Base-by-base conservation (phyloP, 37 sponge, comb jelly and placozoan genomes). In the Hormiphora californensis region DNA sequence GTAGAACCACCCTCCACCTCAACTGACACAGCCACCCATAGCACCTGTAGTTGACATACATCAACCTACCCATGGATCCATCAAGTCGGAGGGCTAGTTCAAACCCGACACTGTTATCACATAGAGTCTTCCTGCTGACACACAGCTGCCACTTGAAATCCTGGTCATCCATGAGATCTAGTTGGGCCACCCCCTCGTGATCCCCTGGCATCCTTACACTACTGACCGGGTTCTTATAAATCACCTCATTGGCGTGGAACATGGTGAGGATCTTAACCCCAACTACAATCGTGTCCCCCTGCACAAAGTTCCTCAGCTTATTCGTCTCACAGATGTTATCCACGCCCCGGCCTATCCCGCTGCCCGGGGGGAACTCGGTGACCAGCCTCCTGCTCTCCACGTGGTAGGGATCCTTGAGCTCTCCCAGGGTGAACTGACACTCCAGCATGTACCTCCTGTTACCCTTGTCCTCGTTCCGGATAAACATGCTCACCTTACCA, bases 21-120 rank as follows among this genome's bases (percentile, higher is more conserved):
- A 65, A 19, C 28, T 65, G 67, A 65, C 67, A 65, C 8, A 65
- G 34, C 67, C 67, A 65, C 37, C 67, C 67, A 34, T 65, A 65
- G 35, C 67, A 65, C 37, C 67, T 65, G 67, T 65, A 65, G 67
- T 65, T 65, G 11, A 65, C 67, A 33, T 65, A 65, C 67, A 65
- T 65, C 37, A 65, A 33, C 37, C 67, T 30, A 38, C 67, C 67
- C 67, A 65, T 65, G 7, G 67, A 65, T 35, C 67, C 67, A 2
- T 65, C 67, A 3, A 65, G 67, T 5, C 67, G 34, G 8, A 65
- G 67, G 9, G 67, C 67, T 17, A 65, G 34, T 38, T 65, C 67
- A 65, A 32, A 65, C 67, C 38, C 67, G 11, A 36, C 38, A 38
- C 38, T 65, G 37, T 65, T 33, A 28, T 65, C 67, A 65, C 67